Conservation (phyloP, 2,113 vertebrate genomes). For the Hipposideros armiger region DNA sequence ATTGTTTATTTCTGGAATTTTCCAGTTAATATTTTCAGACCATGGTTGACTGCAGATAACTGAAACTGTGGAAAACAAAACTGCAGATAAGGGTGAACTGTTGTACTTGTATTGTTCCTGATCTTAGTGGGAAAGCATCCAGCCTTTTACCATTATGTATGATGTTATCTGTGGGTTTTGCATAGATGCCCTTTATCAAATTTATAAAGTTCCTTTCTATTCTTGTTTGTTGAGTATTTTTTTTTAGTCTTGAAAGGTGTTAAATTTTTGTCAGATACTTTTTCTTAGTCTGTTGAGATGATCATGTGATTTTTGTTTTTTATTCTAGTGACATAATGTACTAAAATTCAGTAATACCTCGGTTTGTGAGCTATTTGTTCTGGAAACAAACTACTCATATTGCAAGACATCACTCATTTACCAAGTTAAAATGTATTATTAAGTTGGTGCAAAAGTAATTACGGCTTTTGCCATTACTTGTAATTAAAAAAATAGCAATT, state of each 20-base stretch:
- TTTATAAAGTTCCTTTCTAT: not conserved
- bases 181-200: not conserved
- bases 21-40: not conserved
- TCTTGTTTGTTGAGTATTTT: not conserved
- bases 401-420: too few species aligned
- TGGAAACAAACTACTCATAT: too few species aligned
- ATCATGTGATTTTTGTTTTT: not conserved
- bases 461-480: too few species aligned
- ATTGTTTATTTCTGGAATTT: not conserved
- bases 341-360: not conserved
- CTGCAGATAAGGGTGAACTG: not conserved
- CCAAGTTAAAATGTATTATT: too few species aligned
- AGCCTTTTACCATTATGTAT: not conserved
- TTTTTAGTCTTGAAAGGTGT: not conserved
- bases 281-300: not conserved
- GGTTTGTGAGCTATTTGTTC: too few species aligned
- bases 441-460: too few species aligned
- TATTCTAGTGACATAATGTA: not conserved
- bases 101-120: not conserved
- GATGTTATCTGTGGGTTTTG: not conserved
- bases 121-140: not conserved
- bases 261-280: constrained; percentile 1
- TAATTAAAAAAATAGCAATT: too few species aligned
- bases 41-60: not conserved
- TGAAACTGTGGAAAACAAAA: not conserved